Evolutionary conservation across 2,797 vertebrate species (phyloP).

Genomic region (Esox lucius): DNA sequence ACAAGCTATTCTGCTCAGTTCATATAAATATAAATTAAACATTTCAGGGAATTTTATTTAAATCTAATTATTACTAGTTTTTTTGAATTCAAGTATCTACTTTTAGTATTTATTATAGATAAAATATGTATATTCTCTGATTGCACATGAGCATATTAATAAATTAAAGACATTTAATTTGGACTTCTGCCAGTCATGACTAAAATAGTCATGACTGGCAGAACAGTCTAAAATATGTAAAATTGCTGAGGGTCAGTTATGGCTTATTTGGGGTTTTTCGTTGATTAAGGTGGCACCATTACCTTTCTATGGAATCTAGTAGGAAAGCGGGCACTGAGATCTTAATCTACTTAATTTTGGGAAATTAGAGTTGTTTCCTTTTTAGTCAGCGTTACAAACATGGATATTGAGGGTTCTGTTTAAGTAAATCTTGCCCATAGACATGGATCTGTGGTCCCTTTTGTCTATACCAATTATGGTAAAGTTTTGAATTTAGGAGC

Average conservation of each 20-base stretch:
- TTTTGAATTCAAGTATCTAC: slow-evolving; percentile 73
- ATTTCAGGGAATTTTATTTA: slow-evolving; percentile 61
- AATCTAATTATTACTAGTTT: slow-evolving; percentile 60
- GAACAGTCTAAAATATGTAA: slow-evolving; percentile 50
- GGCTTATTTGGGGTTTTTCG: slow-evolving; percentile 62
- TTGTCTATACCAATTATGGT: slow-evolving; percentile 39
- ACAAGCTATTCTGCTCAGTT: slow-evolving; percentile 55
- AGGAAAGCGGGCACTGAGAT: slow-evolving; percentile 25
- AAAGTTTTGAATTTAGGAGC: slow-evolving; percentile 39
- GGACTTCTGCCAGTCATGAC: too few relatives aligned
- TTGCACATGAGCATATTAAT: slow-evolving; percentile 63
- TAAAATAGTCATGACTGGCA: slow-evolving; percentile 54
- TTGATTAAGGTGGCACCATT: slow-evolving; percentile 46
- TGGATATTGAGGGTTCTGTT: not conserved
- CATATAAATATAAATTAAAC: slow-evolving; percentile 70
- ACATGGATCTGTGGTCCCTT: slow-evolving; percentile 42
- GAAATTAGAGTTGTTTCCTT: slow-evolving; percentile 17
- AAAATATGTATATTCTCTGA: slow-evolving; percentile 63
- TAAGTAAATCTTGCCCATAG: slow-evolving; percentile 49
- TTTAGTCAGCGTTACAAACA: slow-evolving; percentile 5
- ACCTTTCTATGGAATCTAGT: slow-evolving; percentile 24
- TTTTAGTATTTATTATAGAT: slow-evolving; percentile 60
- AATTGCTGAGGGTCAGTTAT: slow-evolving; percentile 65
- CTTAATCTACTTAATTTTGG: slow-evolving; percentile 11
- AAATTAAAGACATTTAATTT: slow-evolving; percentile 49